Conservation (phyloP, 2,888 invertebrate species). For the Heteropelma amictum region DNA sequence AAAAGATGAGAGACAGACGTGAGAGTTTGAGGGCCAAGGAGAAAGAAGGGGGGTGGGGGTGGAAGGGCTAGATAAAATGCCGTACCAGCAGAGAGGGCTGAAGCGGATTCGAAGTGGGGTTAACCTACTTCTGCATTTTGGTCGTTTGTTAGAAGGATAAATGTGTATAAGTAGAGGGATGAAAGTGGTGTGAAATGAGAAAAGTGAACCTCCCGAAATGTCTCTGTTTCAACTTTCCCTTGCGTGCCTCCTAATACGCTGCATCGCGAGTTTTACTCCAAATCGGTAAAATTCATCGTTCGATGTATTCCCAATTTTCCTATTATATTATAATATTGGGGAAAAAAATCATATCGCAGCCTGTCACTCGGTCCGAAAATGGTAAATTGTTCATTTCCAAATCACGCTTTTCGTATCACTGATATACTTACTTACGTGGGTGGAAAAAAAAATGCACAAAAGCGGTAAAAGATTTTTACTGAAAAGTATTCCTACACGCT, state of each 20-base stretch:
- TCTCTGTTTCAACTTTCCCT: conserved; percentile 24
- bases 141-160: conserved; percentile 66
- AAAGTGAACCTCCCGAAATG: conserved; percentile 48
- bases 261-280: not conserved
- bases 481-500: too few relatives aligned
- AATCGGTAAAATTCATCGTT: not conserved
- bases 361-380: too few relatives aligned
- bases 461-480: too few relatives aligned
- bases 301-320: not conserved
- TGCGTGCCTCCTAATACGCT: not conserved
- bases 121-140: conserved; percentile 73
- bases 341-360: too few relatives aligned
- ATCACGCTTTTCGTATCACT: too few relatives aligned
- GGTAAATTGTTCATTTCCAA: too few relatives aligned
- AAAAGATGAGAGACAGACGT: conserved; percentile 20
- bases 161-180: conserved; percentile 20
- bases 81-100: conserved; percentile 44
- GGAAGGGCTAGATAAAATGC: conserved; percentile 25
- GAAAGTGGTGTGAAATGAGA: conserved; percentile 11
- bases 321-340: too few relatives aligned
- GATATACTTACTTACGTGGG: too few relatives aligned
- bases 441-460: too few relatives aligned
- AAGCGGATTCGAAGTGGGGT: conserved; percentile 60
- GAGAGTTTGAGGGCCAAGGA: conserved; percentile 21
- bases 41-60: too few relatives aligned